phyloP scores from a whole-genome alignment of 1,140 invertebrate genomes.

The Leptestheria dahalacensis region DNA sequence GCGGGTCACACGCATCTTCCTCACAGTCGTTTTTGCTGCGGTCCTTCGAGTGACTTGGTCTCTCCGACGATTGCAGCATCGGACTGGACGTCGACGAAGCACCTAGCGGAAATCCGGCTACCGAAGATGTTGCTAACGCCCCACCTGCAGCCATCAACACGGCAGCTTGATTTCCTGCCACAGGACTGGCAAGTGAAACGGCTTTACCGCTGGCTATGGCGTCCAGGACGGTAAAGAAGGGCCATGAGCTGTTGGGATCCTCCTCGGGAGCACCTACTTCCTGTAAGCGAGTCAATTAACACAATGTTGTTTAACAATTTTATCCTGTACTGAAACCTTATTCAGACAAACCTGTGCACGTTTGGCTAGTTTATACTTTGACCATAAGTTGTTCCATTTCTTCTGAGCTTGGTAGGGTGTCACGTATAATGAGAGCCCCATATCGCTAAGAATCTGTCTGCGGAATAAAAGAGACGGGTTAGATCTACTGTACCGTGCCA shows the following conservation, averaged over 20 bases:
- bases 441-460: conserved; percentile 12
- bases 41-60: not conserved
- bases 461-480: not conserved
- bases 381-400: conserved; percentile 17
- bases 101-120: not conserved
- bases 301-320: not conserved
- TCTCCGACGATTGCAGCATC: not conserved
- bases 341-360: not conserved
- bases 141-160: not conserved
- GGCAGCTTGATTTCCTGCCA: not conserved
- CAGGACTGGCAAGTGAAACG: conserved; percentile 3
- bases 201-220: conserved; percentile 14
- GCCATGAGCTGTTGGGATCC: conserved; percentile 10
- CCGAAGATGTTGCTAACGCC: not conserved
- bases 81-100: not conserved
- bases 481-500: not conserved
- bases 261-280: conserved; percentile 1
- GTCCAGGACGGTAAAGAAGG: conserved; percentile 12
- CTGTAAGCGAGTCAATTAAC: not conserved
- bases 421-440: conserved; percentile 11
- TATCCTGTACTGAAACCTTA: too few species aligned
- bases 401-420: conserved; percentile 15
- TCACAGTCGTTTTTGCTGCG: not conserved
- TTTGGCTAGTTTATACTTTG: conserved; percentile 12
- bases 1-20: not conserved